Evolutionary conservation across 2,888 invertebrate species (phyloP), one percentile per base, ranked within the genome.

Genomic region (Caenorhabditis sinica): DNA sequence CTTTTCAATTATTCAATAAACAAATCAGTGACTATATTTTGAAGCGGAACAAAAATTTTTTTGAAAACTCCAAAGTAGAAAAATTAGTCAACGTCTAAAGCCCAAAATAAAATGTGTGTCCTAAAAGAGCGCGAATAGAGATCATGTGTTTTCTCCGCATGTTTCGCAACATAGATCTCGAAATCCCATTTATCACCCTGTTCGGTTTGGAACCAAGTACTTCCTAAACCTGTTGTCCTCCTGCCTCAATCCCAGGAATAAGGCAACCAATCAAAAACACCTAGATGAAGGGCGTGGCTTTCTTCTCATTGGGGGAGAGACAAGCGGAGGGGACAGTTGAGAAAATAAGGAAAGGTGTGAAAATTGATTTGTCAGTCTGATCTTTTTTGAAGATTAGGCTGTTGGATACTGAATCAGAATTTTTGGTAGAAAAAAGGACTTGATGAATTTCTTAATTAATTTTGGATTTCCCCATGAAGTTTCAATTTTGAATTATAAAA

Each of bases 251-350:
- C 49, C 20, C 58, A 43, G 72, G 72, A 80, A 80, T 45, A 49
- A 63, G 49, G n/a, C 72, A 8, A 58, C 80, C 80, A 80, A 80
- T 80, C 80, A 80, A 80, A 80, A 80, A 80, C 72, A 80, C 33
- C 72, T 80, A 51, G 58, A 13, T 33, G 15, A 20, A 15, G 72
- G 66, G 72, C 72, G 72, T 79, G 79, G 53, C 63, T 23, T 77
- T 51, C 60, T 36, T 43, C 23, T 11, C 28, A n/a, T 28, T 28
- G 25, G 15, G 25, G 5, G 28, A 15, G 36, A 28, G 43, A 13
- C 11, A 2, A 40, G 13, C 40, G 6, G 13, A 11, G 40, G 8
- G 13, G 13, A 13, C n/a, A 13, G 61, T 25, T 4, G 33, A 15
- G 11, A 65, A 11, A 17, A 2, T 11, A 13, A 49, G n/a, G 5